Conservation (phyloP, 2,797 vertebrate genomes). For the Salarias fasciatus region DNA sequence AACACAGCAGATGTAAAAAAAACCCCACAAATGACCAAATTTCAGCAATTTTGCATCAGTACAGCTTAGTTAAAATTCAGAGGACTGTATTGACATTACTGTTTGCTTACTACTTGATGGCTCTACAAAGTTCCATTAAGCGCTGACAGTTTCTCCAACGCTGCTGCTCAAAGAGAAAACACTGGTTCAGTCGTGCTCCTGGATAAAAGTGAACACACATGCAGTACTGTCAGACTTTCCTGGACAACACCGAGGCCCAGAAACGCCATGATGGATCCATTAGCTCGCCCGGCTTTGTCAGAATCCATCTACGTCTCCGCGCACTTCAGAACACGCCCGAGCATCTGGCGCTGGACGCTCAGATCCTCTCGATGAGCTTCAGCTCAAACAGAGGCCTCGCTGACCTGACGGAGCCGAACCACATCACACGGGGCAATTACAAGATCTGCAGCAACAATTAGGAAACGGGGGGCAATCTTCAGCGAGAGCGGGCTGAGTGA, state of each 20-base stretch:
- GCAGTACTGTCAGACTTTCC: conserved; percentile 29
- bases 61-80: no score
- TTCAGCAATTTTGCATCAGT: no score
- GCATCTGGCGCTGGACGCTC: conserved; percentile 36
- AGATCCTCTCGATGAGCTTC: conserved; percentile 28
- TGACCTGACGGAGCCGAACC: conserved; percentile 24
- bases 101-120: no score
- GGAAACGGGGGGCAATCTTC: not conserved
- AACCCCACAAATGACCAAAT: no score
- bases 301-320: conserved; percentile 22
- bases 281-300: conserved; percentile 25
- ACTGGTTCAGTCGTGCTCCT: conserved; percentile 12
- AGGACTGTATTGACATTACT: no score
- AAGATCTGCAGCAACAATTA: conserved; percentile 19
- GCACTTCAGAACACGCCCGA: conserved; percentile 36
- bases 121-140: no score
- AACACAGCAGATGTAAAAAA: no score
- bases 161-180: conserved; percentile 16
- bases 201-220: conserved; percentile 19
- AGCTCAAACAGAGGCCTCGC: conserved; percentile 9
- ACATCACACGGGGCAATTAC: conserved; percentile 39
- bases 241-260: conserved; percentile 8
- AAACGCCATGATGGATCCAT: conserved; percentile 20
- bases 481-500: no score
- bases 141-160: not conserved